Conservation (phyloP, 2,797 vertebrate species). For the Dicrostonyx torquatus region DNA sequence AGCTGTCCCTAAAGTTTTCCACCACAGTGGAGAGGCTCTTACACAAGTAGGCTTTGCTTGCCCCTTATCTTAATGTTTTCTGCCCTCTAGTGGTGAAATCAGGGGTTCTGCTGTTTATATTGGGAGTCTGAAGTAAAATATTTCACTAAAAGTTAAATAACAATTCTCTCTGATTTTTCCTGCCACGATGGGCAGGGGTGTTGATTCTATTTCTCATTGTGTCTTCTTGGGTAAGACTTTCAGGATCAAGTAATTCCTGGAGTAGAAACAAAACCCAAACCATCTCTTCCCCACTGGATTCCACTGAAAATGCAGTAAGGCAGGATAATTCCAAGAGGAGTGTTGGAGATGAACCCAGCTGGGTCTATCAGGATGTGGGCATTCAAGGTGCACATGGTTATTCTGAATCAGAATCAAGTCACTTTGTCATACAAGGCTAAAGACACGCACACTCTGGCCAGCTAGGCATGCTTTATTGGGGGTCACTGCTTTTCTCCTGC, state of each 20-base stretch:
- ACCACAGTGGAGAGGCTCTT: not conserved
- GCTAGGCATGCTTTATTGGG: not conserved
- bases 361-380: not conserved
- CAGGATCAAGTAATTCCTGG: not conserved
- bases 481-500: not conserved
- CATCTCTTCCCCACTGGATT: not conserved
- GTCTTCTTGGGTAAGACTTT: not conserved
- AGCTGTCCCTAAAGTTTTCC: not conserved
- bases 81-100: conserved; percentile 78
- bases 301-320: not conserved
- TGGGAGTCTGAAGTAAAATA: conserved; percentile 23
- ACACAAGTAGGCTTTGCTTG: not conserved
- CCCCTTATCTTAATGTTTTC: conserved; percentile 63
- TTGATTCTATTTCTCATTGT: not conserved
- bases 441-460: not conserved
- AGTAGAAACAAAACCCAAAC: not conserved
- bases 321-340: not conserved
- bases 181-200: too few relatives aligned
- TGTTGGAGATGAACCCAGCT: not conserved
- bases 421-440: not conserved
- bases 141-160: conserved; percentile 33
- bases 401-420: not conserved
- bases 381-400: too few relatives aligned
- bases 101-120: not conserved
- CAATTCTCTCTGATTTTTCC: not conserved